These are phyloP conservation scores for Bombyx mandarina DNA, from an alignment of 1,140 invertebrate species.

Conservation along the genomic window DNA sequence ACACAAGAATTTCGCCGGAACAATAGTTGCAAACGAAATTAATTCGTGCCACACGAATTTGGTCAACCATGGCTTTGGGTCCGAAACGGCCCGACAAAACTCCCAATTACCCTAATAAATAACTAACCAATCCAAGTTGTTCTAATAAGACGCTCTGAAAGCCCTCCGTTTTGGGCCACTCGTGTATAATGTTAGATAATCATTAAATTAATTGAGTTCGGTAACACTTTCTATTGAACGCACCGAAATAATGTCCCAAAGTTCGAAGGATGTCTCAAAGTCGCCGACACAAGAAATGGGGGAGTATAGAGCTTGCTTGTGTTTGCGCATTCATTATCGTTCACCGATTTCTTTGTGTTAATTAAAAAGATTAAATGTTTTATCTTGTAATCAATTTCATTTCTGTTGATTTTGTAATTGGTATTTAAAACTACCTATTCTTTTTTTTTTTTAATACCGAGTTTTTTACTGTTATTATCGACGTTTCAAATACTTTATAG, in stretches of 20 bases:
- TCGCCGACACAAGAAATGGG: constrained; percentile 1
- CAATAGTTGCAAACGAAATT: constrained; percentile 1
- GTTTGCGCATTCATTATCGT: no score
- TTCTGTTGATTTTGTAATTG: no score
- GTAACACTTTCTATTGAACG: constrained; percentile 16
- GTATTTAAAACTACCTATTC: no score
- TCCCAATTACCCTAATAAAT: constrained; percentile 59
- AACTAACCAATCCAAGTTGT: constrained; percentile 52
- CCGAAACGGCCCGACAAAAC: constrained; percentile 20
- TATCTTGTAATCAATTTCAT: no score
- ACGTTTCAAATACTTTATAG: no score
- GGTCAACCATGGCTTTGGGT: constrained; percentile 18
- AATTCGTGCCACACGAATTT: background rate
- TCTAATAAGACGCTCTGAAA: constrained; percentile 44
- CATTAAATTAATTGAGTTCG: constrained; percentile 55
- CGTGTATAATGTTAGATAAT: constrained; percentile 36
- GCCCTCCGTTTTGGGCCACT: constrained; percentile 19
- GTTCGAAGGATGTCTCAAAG: constrained; percentile 1
- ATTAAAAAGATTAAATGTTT: no score
- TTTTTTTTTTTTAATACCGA: no score
- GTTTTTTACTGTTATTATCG: no score
- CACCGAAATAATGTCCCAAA: constrained; percentile 2
- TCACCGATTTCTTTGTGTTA: no score
- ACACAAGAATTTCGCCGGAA: background rate
- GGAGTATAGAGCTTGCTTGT: background rate